Evolutionary conservation across 2,888 invertebrate genomes (phyloP), one percentile per base, ranked within the genome.

Genomic region (Dolichomitus sp.): DNA sequence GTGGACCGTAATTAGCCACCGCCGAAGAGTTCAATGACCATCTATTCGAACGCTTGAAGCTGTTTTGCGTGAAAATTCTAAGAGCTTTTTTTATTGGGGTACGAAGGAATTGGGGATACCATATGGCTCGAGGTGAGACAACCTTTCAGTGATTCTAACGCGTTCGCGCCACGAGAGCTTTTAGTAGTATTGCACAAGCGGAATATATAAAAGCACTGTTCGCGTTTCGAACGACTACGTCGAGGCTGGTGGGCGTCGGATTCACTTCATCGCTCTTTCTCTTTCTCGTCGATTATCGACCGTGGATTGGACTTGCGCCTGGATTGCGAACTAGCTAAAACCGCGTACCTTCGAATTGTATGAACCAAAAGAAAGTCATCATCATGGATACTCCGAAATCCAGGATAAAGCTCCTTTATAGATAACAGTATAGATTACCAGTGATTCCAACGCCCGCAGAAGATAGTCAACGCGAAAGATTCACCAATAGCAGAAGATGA

Each of bases 391-490:
- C 33, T 33, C n/a, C 2, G 37, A 61, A 61, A 61, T 37, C 2
- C 3, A 5, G 17, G 40, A 14, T n/a, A 2, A 45, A 45, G 14
- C 40, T 17, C 19, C 12, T 4, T 4, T 50, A 17, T 33, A 33
- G 0, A 9, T 45, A 27, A 65, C 27, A 7, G 33, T 0, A 40
- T n/a, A 19, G 14, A 78, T 40, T 40, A 12, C 57, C 69, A 52
- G 92, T 91, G 93, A 93, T 91, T 93, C 90, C 90, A 92, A 93
- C 90, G 93, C 91, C 88, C 87, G 91, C 89, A 88, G 81, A 85
- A 80, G 84, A 66, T 33, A 74, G 17, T 33, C 30, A 45, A 48
- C 40, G 4, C 5, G 45, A 59, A 54, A 40, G 19, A 5, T 37
- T 17, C 33, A n/a, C n/a, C 30, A 45, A 30, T 33, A 11, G 59